Evolutionary conservation across 2,888 invertebrate species (phyloP), one percentile per base, ranked within the genome.

Genomic region (Drosophila prolongata): DNA sequence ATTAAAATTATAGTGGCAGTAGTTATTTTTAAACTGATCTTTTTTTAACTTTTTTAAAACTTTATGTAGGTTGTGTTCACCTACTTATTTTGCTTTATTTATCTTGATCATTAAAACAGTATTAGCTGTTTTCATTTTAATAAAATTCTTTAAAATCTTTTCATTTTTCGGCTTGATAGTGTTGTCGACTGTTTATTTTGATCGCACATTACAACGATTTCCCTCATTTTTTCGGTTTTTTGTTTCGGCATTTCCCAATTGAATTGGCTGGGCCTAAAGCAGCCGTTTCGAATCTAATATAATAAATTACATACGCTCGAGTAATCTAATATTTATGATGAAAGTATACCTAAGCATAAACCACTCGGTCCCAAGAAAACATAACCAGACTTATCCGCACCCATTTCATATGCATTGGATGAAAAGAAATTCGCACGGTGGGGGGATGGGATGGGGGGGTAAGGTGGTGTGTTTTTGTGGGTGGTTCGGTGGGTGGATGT

Each of bases 311-410:
- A 68, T 76, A 61, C 81, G 89, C 81, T 73, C 73, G 79, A 84
- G 85, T 87, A 83, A 83, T 83, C 89, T 72, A 83, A 83, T 83
- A 83, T 88, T 88, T 88, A 83, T 83, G 89, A 87, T 78, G 73
- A 75, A 77, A 79, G 65, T 74, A 65, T 59, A 59, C 68, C 68
- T 50, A 68, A 55, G 68, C 58, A 54, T 44, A 60, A 49, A 34
- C 30, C 58, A 57, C 69, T 54, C 46, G 40, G 42, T 40, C 35
- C 58, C 35, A 35, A 42, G 38, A 24, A 65, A 37, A 53, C 67
- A 75, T 61, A 79, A 62, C 77, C 52, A 64, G 57, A 54, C 61
- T 56, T 57, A 74, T 56, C 64, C 56, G 44, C 75, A 57, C 57
- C 59, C 72, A 79, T 80, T 76, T 76, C 55, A 57, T 80, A 84